Conservation (phyloP, 1,140 invertebrate species). For the Zaprionus taronus region DNA sequence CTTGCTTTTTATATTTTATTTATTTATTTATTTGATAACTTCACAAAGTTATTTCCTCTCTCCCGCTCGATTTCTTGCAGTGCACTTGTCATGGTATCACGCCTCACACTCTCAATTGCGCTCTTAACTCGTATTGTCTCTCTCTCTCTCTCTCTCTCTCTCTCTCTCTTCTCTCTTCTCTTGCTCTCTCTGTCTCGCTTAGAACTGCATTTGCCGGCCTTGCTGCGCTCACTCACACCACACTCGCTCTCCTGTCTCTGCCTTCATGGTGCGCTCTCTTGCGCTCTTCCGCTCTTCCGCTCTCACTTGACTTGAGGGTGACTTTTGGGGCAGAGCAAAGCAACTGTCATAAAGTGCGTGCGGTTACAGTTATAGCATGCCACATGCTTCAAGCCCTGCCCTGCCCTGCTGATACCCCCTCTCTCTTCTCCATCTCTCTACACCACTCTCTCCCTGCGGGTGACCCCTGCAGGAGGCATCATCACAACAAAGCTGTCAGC, state of each 20-base stretch:
- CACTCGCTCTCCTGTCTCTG: neutral
- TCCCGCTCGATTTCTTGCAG: constrained; percentile 5
- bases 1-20: neutral
- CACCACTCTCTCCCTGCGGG: neutral
- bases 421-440: neutral
- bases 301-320: constrained; percentile 9
- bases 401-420: neutral
- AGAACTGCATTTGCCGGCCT: constrained; percentile 39
- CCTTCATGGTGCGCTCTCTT: neutral
- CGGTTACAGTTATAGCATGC: constrained; percentile 28
- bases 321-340: constrained; percentile 26
- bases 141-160: neutral
- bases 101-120: neutral
- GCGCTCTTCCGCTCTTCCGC: constrained; percentile 4
- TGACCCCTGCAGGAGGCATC: constrained; percentile 19
- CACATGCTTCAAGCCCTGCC: neutral
- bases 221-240: constrained; percentile 15
- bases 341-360: constrained; percentile 56
- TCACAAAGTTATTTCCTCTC: too few species aligned
- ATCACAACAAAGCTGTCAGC: constrained; percentile 48
- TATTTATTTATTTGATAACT: too few species aligned
- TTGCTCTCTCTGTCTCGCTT: neutral
- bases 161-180: neutral
- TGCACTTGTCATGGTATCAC: constrained; percentile 34
- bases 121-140: neutral